Evolutionary conservation across 2,888 invertebrate genomes (phyloP), one percentile per base, ranked within the genome.

Genomic region (Smittia sp.): DNA sequence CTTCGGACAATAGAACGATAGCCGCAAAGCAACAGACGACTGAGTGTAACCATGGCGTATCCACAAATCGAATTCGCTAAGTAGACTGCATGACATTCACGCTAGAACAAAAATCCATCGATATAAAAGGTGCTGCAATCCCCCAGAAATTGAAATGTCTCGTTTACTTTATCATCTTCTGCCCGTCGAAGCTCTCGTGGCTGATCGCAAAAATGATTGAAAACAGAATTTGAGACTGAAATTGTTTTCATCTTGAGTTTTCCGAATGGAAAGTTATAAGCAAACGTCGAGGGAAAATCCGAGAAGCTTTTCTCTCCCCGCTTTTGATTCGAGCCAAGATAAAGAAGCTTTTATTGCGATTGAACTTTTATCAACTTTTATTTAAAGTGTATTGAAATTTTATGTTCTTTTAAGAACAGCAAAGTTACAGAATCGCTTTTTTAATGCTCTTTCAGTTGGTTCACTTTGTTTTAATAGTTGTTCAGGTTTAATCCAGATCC

Each of bases 341-440:
- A 58, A 58, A 58, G 15, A 22, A 58, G 58, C 58, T 68, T 68
- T 68, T 46, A 68, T 68, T 46, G 46, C 68, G 68, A 68, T 68
- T 68, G 68, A 68, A 68, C 68, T 39, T 66, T 66, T 66, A 66
- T 66, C 66, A 66, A 66, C 15, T 38, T 22, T 68, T 68, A 24
- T 68, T 68, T 68, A 68, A 68, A 68, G 41, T 68, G 58, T 58
- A 58, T 58, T 58, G 58, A 22, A 58, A 58, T 20, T 58, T 58
- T 58, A 58, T 58, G 7, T 58, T 22, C 58, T 22, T 7, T 58
- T 58, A 18, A 58, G 58, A 18, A 18, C 18, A 2, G 46, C 39
- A 46, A 11, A 13, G 46, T 58, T 58, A 58, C 58, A 22, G 22
- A 3, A 58, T 58, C 11, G 15, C 32, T 32, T 32, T 32, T 32